Conservation (phyloP, 2,113 vertebrate genomes). For the Natator depressus region DNA sequence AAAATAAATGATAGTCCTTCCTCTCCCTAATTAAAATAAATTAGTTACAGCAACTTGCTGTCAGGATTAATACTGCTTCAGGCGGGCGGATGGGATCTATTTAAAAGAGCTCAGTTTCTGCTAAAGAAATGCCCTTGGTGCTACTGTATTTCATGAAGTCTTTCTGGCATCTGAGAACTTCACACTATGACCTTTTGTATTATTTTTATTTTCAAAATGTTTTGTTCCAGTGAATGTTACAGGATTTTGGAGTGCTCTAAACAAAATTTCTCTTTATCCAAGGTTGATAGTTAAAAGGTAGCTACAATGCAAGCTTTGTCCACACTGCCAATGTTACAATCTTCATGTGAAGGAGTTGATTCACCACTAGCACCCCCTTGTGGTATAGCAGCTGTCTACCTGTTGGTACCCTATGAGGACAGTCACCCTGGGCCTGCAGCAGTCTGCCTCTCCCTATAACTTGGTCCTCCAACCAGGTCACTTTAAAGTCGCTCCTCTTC, state of each 20-base stretch:
- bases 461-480: neutral
- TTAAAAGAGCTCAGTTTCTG: constrained; percentile 2
- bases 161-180: neutral
- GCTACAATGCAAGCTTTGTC: neutral
- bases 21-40: constrained; percentile 50
- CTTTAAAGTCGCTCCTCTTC: neutral
- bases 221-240: neutral
- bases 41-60: constrained; percentile 46
- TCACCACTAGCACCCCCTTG: neutral
- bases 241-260: neutral
- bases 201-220: neutral
- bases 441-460: neutral
- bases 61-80: constrained; percentile 30
- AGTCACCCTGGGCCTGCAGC: neutral
- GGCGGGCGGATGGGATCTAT: constrained; percentile 31
- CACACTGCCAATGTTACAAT: neutral
- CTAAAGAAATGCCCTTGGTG: neutral
- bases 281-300: neutral
- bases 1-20: constrained; percentile 40
- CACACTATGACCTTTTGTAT: neutral
- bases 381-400: neutral
- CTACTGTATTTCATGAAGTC: constrained; percentile 24
- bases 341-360: neutral
- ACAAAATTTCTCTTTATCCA: neutral
- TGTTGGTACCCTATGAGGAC: neutral